These are phyloP conservation scores for Lagocephalus sceleratus DNA, from an alignment of 2,797 vertebrate species.

Conservation along the genomic window DNA sequence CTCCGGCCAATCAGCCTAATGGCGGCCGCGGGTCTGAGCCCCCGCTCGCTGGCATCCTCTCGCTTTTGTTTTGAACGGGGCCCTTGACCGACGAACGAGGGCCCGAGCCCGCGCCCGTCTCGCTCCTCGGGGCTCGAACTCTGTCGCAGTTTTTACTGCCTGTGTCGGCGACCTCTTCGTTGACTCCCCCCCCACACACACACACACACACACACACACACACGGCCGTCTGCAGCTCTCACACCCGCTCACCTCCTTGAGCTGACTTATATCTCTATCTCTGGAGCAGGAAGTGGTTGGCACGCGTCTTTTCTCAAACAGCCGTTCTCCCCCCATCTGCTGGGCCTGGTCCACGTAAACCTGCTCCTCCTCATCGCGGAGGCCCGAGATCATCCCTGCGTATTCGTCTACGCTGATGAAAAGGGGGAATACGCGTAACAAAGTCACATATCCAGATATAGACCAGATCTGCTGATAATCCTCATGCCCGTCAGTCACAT, in stretches of 20 bases:
- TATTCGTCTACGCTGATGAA: slow-evolving; percentile 46
- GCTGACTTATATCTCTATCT: too few species aligned
- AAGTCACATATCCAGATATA: neutral
- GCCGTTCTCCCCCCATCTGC: slow-evolving; percentile 74
- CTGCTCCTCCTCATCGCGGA: slow-evolving; percentile 54
- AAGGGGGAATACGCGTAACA: slow-evolving; percentile 40
- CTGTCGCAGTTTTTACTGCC: slow-evolving; percentile 57
- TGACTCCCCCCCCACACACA: slow-evolving; percentile 9
- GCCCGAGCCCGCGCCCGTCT: slow-evolving; percentile 26
- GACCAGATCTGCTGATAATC: slow-evolving; percentile 1
- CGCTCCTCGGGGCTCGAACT: slow-evolving; percentile 66
- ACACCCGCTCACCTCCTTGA: too few species aligned
- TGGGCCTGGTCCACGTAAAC: slow-evolving; percentile 67
- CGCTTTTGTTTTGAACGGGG: slow-evolving; percentile 21
- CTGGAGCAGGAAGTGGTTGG: slow-evolving; percentile 70
- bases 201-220: too few species aligned
- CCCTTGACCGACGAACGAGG: slow-evolving; percentile 18
- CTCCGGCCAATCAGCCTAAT: slow-evolving; percentile 81
- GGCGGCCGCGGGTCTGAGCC: slow-evolving; percentile 50
- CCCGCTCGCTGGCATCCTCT: slow-evolving; percentile 49
- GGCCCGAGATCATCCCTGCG: slow-evolving; percentile 57
- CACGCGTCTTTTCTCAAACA: slow-evolving; percentile 74
- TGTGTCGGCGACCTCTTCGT: slow-evolving; percentile 39
- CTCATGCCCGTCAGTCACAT: neutral
- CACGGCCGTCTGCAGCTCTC: too few species aligned